phyloP scores from a whole-genome alignment of 35 echinoderm and acorn worm species.

The Ophioderma brevispina region DNA sequence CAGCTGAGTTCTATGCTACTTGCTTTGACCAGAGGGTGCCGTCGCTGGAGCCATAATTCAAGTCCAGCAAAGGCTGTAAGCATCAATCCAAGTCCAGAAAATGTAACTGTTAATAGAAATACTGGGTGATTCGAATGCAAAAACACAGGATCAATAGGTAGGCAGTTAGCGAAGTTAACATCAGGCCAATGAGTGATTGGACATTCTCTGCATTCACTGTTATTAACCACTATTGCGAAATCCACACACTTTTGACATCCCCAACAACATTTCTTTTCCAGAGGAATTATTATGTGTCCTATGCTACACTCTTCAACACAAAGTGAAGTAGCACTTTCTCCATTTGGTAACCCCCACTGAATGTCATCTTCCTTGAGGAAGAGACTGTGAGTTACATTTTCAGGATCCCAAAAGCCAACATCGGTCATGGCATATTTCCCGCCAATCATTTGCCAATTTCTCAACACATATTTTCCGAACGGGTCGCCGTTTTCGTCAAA shows the following conservation, averaged over 20 bases:
- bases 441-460: background rate
- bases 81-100: background rate
- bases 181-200: constrained; percentile 32
- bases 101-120: background rate
- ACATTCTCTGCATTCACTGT: constrained; percentile 8
- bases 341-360: constrained; percentile 13
- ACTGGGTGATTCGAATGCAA: background rate
- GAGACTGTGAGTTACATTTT: constrained; percentile 12
- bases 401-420: constrained; percentile 42
- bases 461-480: constrained; percentile 30
- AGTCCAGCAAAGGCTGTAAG: background rate
- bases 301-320: constrained; percentile 22
- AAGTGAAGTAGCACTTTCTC: background rate
- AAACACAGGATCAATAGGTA: constrained; percentile 16
- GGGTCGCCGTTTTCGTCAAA: constrained; percentile 66
- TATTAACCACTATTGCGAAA: constrained; percentile 24
- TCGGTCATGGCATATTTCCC: background rate
- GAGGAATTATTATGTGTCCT: constrained; percentile 13
- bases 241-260: constrained; percentile 36
- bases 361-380: background rate
- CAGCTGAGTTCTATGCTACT: constrained; percentile 25
- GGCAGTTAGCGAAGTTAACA: constrained; percentile 17
- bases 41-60: background rate
- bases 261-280: constrained; percentile 50
- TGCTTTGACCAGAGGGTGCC: constrained; percentile 44